Evolutionary conservation across 2,888 invertebrate genomes (phyloP), one percentile per base, ranked within the genome.

Genomic region (Napeogenes inachia): DNA sequence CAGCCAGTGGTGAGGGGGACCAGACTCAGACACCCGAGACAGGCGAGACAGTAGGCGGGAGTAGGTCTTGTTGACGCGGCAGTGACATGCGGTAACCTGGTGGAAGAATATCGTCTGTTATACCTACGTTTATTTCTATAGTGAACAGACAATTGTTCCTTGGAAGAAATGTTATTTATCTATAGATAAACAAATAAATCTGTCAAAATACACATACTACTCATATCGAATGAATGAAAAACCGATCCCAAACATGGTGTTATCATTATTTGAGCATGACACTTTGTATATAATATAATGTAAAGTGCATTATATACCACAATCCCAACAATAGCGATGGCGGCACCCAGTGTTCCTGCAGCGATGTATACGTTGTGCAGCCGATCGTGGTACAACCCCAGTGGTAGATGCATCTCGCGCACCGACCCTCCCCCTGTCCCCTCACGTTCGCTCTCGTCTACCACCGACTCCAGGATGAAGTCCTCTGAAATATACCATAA

Each of bases 281-380:
- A 21, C 21, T 21, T 21, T 21, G 21, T 21, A 21, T 21, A 21
- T 21, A 21, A 21, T 21, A 21, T 21, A 46, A n/a, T n/a, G 1
- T 13, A 13, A 47, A 8, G 13, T 47, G 13, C 4, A 47, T 30
- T 35, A 84, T 92, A 92, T 75, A 95, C 95, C 84, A 95, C 94
- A 67, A 94, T 89, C 57, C 94, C 92, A 59, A 95, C 95, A 74
- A 95, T 93, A 66, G 94, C 91, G 64, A 95, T 92, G 59, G 95
- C 95, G 54, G 94, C 93, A 47, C 94, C 94, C 66, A 95, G 91
- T 8, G 95, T 95, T 59, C 95, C 95, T 35, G 94, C 94, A 10
- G 95, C 95, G 73, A 95, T 94, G 85, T 95, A 95, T 73, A 95
- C 93, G 83, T 94, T 95, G 87, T 95, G 95, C 66, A 93, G 87